phyloP scores from a whole-genome alignment of 2,113 vertebrate species.

The Microcebus tavaratra region DNA sequence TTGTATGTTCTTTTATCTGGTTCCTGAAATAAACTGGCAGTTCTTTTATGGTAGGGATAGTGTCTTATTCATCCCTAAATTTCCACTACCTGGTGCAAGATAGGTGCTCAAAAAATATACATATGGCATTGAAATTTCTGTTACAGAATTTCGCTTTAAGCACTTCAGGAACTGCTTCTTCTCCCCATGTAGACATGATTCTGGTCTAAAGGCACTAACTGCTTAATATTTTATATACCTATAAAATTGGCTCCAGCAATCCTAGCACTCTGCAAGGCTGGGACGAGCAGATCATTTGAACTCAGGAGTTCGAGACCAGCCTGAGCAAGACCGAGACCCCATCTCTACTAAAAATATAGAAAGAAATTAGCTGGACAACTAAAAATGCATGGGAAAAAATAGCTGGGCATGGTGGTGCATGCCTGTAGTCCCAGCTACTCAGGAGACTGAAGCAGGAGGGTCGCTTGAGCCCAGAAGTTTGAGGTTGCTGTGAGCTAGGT shows the following conservation, averaged over 20 bases:
- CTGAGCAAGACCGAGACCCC: too few species aligned
- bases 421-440: too few species aligned
- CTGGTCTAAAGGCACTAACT: background rate
- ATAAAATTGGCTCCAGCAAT: background rate
- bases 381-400: too few species aligned
- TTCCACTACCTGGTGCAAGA: background rate
- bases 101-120: background rate
- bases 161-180: background rate
- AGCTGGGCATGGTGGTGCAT: fast-evolving
- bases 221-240: slow-evolving; percentile 27
- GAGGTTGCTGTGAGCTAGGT: too few species aligned
- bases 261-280: too few species aligned
- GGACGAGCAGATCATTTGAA: too few species aligned
- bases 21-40: background rate
- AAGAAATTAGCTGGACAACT: too few species aligned
- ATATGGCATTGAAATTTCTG: background rate
- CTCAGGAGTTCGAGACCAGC: too few species aligned
- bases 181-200: background rate
- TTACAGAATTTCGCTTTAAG: background rate
- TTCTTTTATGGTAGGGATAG: background rate
- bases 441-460: too few species aligned
- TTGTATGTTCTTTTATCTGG: background rate
- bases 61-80: background rate
- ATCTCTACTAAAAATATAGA: too few species aligned
- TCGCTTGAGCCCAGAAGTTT: too few species aligned